Conservation (phyloP, 2,113 vertebrate species). For the Mixornis gularis region DNA sequence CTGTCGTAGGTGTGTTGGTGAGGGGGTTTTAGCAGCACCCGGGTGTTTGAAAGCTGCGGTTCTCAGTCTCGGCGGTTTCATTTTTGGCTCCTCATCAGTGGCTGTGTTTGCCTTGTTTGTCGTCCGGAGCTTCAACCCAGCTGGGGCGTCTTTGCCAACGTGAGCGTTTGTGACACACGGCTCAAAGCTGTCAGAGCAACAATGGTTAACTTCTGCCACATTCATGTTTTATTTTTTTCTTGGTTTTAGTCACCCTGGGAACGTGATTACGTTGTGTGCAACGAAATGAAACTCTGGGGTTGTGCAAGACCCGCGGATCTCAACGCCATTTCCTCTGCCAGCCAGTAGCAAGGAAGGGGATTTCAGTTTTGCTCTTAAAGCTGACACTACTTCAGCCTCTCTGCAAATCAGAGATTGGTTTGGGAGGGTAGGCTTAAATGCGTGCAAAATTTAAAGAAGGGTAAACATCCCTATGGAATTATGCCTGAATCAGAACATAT, state of each 20-base stretch:
- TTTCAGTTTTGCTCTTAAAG: not conserved
- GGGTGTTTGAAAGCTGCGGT: not conserved
- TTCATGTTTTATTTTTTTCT: not conserved
- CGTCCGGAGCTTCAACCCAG: not conserved
- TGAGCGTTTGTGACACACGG: accelerated
- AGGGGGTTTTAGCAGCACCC: not conserved
- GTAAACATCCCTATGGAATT: not conserved
- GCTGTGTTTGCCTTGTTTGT: not conserved
- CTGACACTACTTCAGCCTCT: not conserved
- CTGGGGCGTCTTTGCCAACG: accelerated
- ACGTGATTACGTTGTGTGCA: accelerated
- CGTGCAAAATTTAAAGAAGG: not conserved
- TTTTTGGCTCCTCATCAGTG: not conserved
- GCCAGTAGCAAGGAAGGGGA: not conserved
- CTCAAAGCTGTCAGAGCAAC: not conserved
- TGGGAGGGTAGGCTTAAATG: not conserved
- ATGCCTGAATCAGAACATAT: not conserved
- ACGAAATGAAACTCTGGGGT: not conserved
- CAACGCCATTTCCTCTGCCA: not conserved
- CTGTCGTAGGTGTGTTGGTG: accelerated
- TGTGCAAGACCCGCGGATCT: not conserved
- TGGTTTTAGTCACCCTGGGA: not conserved
- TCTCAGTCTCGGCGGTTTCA: accelerated
- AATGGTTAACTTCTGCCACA: accelerated
- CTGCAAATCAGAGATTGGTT: not conserved